Base-by-base conservation (phyloP, 2,797 vertebrate genomes). In the Xenops minutus region DNA sequence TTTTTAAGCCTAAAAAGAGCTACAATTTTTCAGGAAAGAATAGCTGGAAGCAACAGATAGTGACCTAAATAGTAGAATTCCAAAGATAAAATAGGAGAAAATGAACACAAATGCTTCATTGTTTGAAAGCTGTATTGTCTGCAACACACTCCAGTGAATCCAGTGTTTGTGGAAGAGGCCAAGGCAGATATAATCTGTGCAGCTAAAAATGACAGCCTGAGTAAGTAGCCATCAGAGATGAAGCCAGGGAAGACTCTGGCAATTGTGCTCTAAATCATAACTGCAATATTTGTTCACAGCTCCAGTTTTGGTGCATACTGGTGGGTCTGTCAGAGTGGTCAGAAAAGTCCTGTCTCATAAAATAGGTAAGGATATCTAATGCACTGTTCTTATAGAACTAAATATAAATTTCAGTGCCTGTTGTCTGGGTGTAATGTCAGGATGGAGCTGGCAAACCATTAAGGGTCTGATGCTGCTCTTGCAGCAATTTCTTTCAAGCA, bases 1-100 rank as follows among this genome's bases (percentile, higher is more conserved):
- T 96, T 95, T 93, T 86, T 95, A 93, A 92, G 77, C 72, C 94
- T 90, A 86, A 92, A 95, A 96, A 93, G 83, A 94, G 80, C 85
- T 92, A 89, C 94, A 85, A 71, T 92, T 92, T 97, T 92, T 96
- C 87, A 88, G 75, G 77, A 61, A 92, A 91, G 88, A 93, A 94
- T 93, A 86, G 81, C 88, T 96, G 88, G 92, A 83, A 97, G 92
- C 95, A 95, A 89, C 72, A 95, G 94, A 95, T 94, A 96, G 88
- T 92, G 93, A 96, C 95, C 95, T 95, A 96, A 97, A 96, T 93
- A 95, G 94, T 87, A 86, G 92, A 94, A 96, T 93, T 95, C 67
- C 87, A 85, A 92, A 97, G 89, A 93, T 85, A 85, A 91, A 95
- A 90, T 58, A 49, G 83, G 94, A 95, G 91, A 89, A 95, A 96